These are phyloP conservation scores for Nestor notabilis DNA, from an alignment of 2,113 vertebrate species.

Conservation along the genomic window DNA sequence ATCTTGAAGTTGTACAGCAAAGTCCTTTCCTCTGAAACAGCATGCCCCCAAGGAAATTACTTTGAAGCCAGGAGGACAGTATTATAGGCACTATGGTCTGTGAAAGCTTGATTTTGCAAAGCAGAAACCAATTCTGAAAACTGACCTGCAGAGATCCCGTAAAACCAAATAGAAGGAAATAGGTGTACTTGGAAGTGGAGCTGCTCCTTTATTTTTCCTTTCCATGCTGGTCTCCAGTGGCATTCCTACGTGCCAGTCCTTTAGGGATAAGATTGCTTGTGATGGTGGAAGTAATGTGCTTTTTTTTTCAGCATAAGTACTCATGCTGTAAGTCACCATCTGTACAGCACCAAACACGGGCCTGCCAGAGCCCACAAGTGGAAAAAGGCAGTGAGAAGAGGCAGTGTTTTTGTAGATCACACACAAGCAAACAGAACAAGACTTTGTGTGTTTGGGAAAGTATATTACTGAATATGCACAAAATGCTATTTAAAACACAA, in stretches of 20 bases:
- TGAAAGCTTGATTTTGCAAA: neutral
- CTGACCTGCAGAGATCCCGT: neutral
- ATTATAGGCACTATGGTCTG: neutral
- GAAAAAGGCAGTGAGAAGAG: neutral
- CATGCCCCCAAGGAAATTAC: neutral
- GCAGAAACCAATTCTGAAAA: neutral
- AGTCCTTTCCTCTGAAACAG: neutral
- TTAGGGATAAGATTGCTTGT: neutral
- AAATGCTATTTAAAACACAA: neutral
- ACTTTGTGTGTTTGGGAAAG: neutral
- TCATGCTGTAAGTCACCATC: fast-evolving
- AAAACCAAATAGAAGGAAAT: neutral
- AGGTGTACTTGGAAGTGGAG: neutral
- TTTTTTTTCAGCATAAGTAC: neutral
- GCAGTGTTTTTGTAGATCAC: neutral
- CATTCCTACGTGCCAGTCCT: neutral
- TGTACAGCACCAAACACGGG: neutral
- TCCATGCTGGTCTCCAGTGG: neutral
- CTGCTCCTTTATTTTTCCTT: neutral
- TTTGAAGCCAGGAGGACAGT: neutral
- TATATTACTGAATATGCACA: neutral
- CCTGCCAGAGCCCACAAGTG: neutral
- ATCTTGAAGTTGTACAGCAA: neutral
- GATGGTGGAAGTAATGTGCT: neutral
- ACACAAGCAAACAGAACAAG: neutral